Base-by-base conservation (phyloP, 2,113 vertebrate species). In the Pionites leucogaster region DNA sequence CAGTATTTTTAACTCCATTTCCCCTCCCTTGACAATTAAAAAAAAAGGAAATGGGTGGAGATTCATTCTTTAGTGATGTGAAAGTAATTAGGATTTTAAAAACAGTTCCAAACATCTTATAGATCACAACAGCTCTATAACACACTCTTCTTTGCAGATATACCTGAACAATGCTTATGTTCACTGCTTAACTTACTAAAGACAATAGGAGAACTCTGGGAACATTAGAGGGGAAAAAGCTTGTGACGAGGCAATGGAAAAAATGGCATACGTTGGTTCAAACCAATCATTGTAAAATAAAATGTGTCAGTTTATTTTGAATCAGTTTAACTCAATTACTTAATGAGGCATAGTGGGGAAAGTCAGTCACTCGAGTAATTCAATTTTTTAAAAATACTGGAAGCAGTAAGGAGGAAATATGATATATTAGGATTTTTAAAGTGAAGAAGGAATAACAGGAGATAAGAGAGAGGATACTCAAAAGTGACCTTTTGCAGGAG, bases 241-340 rank as follows among this genome's bases (percentile, higher is more conserved):
- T 46, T 86, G 9, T 74, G 59, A 78, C 62, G 76, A 88, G 17
- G 81, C 49, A 90, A 27, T n/a, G 42, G 28, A 29, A 91, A 82
- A 90, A 95, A 96, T 94, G 50, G 55, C 18, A 96, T 94, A 92
- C 92, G 95, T 92, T 96, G 80, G 81, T 95, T 77, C 88, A 95
- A 93, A 95, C 86, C 69, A 86, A 84, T 92, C 88, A 95, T 37
- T 84, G 55, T 90, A 77, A 92, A 96, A 94, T 94, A 93, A 88
- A 93, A 65, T 82, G 37, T 96, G 94, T 89, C 93, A 82, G 88
- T 97, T 96, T 92, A 94, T 96, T 94, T 90, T 85, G 84, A 93
- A 94, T 95, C 77, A 94, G 65, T 97, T 94, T 91, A 94, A 92
- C 67, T 96, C 83, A 89, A 92, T 96, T 94, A 91, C 62, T 91